Evolutionary conservation across 1,140 invertebrate genomes (phyloP).

Genomic region (Bathynomus jamesi): DNA sequence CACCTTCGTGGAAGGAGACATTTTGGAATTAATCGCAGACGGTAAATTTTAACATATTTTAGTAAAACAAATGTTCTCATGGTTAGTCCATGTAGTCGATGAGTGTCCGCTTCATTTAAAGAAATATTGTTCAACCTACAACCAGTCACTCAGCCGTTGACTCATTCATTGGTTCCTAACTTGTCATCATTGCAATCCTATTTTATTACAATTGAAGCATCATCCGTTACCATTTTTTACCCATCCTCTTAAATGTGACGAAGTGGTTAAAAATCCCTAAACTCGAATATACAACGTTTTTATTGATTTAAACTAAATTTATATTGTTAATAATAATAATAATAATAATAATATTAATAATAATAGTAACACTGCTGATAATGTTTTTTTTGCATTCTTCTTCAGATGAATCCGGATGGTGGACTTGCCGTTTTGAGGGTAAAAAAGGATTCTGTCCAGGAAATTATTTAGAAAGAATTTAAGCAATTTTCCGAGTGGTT

Average conservation of each 20-base stretch:
- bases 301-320: background rate
- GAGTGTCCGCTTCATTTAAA: background rate
- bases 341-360: background rate
- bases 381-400: too few species aligned
- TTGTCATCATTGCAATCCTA: slow-evolving; percentile 1
- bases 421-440: slow-evolving; percentile 53
- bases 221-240: slow-evolving; percentile 16
- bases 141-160: background rate
- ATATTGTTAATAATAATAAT: background rate
- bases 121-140: background rate
- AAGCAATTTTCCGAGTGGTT: too few species aligned
- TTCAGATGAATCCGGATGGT: slow-evolving; percentile 63
- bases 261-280: background rate
- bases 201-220: slow-evolving; percentile 18
- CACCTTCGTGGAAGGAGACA: slow-evolving; percentile 54
- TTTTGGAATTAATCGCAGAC: slow-evolving; percentile 59
- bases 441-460: slow-evolving; percentile 59
- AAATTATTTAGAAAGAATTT: slow-evolving; percentile 58
- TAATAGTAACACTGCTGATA: slow-evolving; percentile 12
- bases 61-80: slow-evolving; percentile 22
- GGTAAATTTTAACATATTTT: slow-evolving; percentile 43
- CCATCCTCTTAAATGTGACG: background rate
- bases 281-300: background rate
- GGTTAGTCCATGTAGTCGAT: background rate
- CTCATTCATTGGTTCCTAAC: background rate